These are phyloP conservation scores for Pollenia angustigena DNA, from an alignment of 2,888 invertebrate genomes.

Conservation along the genomic window DNA sequence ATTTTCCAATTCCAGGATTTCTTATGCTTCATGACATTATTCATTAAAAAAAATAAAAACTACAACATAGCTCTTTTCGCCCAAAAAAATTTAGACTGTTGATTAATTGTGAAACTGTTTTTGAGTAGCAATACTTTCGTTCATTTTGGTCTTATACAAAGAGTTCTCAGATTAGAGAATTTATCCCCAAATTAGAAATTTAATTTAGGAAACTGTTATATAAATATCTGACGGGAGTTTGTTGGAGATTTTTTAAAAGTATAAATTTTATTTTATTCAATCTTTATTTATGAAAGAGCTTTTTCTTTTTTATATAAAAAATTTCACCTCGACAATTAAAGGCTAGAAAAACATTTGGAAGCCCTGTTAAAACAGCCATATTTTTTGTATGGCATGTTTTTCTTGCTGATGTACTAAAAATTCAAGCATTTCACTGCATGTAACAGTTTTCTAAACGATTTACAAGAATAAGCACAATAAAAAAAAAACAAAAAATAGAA, in stretches of 20 bases:
- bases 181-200: too few relatives aligned
- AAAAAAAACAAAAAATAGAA: background rate
- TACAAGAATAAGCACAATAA: background rate
- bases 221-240: too few relatives aligned
- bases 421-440: constrained; percentile 25
- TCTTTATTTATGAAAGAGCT: too few relatives aligned
- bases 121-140: constrained; percentile 9
- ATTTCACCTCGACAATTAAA: too few relatives aligned
- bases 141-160: background rate
- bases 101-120: constrained; percentile 49
- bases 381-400: background rate
- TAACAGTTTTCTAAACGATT: constrained; percentile 34
- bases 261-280: too few relatives aligned
- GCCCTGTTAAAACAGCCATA: too few relatives aligned
- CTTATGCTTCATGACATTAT: constrained; percentile 39
- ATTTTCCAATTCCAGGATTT: constrained; percentile 45
- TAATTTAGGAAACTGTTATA: too few relatives aligned
- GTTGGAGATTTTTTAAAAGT: too few relatives aligned
- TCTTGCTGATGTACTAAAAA: background rate
- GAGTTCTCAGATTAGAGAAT: too few relatives aligned
- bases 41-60: constrained; percentile 20
- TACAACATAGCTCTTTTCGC: constrained; percentile 25
- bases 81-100: constrained; percentile 9
- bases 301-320: too few relatives aligned
- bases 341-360: too few relatives aligned